Conservation (phyloP, 2,888 invertebrate species). For the Drosophila rubida region DNA sequence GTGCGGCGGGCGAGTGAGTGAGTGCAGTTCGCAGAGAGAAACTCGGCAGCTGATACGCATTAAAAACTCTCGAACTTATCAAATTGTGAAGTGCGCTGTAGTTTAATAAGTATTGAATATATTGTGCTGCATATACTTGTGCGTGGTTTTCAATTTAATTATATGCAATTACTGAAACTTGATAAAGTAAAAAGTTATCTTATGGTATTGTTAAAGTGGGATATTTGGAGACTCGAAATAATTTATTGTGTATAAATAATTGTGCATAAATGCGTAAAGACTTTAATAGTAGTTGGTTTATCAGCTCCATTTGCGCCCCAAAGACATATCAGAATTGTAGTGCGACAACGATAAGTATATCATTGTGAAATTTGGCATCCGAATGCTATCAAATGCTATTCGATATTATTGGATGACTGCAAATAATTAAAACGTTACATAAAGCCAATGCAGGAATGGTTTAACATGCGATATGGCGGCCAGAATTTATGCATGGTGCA, state of each 20-base stretch:
- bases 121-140: not conserved
- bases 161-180: not conserved
- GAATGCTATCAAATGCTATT: not conserved
- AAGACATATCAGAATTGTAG: not conserved
- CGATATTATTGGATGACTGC: constrained; percentile 21
- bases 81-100: not conserved
- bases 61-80: constrained; percentile 9
- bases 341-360: not conserved
- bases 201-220: not conserved
- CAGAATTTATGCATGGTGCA: constrained; percentile 36
- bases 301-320: not conserved
- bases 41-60: constrained; percentile 18
- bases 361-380: not conserved
- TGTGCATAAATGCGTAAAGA: not conserved
- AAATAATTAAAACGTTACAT: constrained; percentile 31
- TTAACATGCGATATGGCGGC: constrained; percentile 14
- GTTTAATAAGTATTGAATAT: not conserved
- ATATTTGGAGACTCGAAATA: too few species aligned
- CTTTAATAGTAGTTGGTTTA: not conserved
- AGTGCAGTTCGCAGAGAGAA: constrained; percentile 16
- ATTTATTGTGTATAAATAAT: too few species aligned
- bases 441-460: not conserved
- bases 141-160: not conserved
- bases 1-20: constrained; percentile 8
- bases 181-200: not conserved